These are phyloP conservation scores for Rhamphomyia laevipes DNA, from an alignment of 2,888 invertebrate species.

Conservation along the genomic window DNA sequence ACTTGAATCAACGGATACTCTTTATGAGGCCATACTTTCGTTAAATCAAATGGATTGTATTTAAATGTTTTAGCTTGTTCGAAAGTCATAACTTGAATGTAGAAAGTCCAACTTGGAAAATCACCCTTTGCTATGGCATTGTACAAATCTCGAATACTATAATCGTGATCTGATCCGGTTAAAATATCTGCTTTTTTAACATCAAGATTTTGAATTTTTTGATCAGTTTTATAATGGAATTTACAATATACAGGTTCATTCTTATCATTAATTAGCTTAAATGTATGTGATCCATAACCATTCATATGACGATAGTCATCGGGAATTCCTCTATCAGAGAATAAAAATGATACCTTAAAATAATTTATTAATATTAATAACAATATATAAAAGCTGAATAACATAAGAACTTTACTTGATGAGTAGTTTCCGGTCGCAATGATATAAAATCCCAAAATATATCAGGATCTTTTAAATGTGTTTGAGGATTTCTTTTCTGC, in stretches of 20 bases:
- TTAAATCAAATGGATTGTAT: conserved; percentile 89
- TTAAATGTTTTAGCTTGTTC: conserved; percentile 66
- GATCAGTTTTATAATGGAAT: conserved; percentile 88
- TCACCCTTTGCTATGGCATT: conserved; percentile 71
- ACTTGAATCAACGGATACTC: conserved; percentile 83
- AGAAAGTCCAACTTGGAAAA: conserved; percentile 66
- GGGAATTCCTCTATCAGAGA: conserved; percentile 86
- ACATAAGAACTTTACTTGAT: too few species aligned
- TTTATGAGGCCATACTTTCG: conserved; percentile 82
- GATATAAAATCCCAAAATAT: conserved; percentile 96
- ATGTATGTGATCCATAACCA: conserved; percentile 91
- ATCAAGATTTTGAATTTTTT: conserved; percentile 71
- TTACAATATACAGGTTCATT: conserved; percentile 73
- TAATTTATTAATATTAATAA: neutral
- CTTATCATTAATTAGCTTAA: conserved; percentile 72
- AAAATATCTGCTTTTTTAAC: conserved; percentile 35
- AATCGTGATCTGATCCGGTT: conserved; percentile 73
- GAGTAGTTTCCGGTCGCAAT: conserved; percentile 74
- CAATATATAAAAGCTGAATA: too few species aligned
- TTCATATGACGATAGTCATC: conserved; percentile 91
- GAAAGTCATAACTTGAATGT: conserved; percentile 82
- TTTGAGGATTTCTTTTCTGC: conserved; percentile 89
- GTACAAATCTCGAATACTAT: conserved; percentile 76
- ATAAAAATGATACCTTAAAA: conserved; percentile 51
- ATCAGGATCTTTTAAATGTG: conserved; percentile 81